Conservation (phyloP, 2,797 vertebrate genomes). For the Macrochelys suwanniensis region DNA sequence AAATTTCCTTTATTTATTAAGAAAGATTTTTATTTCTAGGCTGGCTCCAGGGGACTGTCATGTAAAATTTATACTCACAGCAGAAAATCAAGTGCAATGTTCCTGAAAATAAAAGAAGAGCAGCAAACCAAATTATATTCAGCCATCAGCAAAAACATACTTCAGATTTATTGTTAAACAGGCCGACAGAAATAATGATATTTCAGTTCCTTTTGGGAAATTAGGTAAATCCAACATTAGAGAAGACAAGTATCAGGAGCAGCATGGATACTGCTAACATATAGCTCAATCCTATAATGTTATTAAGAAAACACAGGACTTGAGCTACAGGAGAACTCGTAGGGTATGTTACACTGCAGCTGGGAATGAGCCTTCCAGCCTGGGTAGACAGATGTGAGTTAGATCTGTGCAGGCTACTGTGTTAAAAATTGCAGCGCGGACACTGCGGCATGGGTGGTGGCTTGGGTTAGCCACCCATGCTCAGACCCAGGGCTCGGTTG, state of each 20-base stretch:
- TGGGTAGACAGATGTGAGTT: background rate
- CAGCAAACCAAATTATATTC: background rate
- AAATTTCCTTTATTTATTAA: background rate
- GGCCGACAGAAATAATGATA: background rate
- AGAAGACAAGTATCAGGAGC: background rate
- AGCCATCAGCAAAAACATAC: background rate
- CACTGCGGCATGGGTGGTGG: fast-evolving
- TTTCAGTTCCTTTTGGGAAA: background rate
- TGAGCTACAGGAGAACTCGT: fast-evolving
- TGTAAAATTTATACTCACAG: slow-evolving; percentile 27
- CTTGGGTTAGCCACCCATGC: background rate
- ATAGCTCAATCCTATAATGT: fast-evolving
- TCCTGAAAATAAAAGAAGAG: slow-evolving; percentile 25
- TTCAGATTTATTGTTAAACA: background rate
- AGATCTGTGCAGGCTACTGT: background rate
- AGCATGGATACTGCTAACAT: background rate
- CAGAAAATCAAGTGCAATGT: background rate
- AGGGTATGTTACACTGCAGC: background rate
- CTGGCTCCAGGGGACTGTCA: slow-evolving; percentile 16
- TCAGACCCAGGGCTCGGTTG: background rate
- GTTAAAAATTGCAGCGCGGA: background rate
- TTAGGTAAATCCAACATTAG: background rate
- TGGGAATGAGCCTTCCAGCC: background rate
- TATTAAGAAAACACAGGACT: background rate
- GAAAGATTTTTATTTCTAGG: background rate